phyloP scores from a whole-genome alignment of 1,140 invertebrate genomes.

The Eufriesea mexicana region DNA sequence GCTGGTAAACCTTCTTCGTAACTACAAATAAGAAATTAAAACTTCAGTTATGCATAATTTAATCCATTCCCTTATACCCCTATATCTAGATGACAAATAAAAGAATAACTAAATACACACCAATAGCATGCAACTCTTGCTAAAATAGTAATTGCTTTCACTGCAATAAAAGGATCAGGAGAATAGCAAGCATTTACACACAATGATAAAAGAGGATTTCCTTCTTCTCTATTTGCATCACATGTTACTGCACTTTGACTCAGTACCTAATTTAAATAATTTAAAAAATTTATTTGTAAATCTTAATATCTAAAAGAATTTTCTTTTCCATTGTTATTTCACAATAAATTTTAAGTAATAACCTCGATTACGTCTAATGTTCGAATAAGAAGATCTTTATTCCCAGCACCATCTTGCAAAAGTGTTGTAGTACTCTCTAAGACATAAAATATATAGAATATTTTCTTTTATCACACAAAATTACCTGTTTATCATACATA shows the following conservation, averaged over 20 bases:
- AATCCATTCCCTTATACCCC: background rate
- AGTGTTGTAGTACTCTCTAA: conserved; percentile 78
- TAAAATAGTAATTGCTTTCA: conserved; percentile 87
- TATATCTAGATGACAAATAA: background rate
- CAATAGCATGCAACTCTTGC: conserved; percentile 87
- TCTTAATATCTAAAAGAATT: background rate
- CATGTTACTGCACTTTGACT: conserved; percentile 80
- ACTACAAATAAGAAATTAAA: conserved; percentile 76
- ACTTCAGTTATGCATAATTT: background rate
- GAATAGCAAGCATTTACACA: conserved; percentile 84
- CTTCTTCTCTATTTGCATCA: conserved; percentile 79
- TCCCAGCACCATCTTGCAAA: conserved; percentile 76
- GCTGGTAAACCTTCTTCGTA: conserved; percentile 86
- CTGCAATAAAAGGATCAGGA: conserved; percentile 85
- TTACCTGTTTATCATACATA: conserved; percentile 39
- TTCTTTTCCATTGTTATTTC: background rate
- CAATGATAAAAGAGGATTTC: conserved; percentile 74
- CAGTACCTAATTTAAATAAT: conserved; percentile 70
- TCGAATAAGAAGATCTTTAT: conserved; percentile 76
- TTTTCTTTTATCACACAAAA: background rate
- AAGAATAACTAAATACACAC: conserved; percentile 69
- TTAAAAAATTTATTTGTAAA: conserved; percentile 21
- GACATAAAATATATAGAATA: conserved; percentile 51
- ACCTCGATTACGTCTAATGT: conserved; percentile 81
- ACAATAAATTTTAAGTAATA: conserved; percentile 16